Conservation (phyloP, 2,113 vertebrate species). For the Eurystomus gularis region DNA sequence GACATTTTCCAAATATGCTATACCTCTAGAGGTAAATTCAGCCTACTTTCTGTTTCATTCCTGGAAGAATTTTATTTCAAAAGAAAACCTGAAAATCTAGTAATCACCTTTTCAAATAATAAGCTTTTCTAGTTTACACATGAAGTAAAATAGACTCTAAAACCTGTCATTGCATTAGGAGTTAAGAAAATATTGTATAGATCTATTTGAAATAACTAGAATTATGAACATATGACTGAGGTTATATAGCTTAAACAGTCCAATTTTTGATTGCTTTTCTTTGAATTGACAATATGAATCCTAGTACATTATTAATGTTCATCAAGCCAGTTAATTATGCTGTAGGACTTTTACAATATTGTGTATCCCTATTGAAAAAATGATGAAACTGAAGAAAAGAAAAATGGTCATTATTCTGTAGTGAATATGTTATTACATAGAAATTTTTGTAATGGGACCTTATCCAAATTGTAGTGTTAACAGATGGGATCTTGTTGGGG, state of each 20-base stretch:
- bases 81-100: background rate
- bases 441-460: constrained; percentile 77
- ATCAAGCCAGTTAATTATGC: constrained; percentile 6
- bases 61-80: background rate
- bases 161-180: background rate
- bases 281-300: background rate
- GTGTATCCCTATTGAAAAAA: background rate
- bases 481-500: constrained; percentile 87
- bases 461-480: constrained; percentile 78
- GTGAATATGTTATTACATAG: constrained; percentile 71
- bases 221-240: background rate
- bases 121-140: background rate
- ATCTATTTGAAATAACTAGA: background rate
- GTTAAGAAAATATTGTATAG: background rate
- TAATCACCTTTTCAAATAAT: background rate
- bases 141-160: background rate
- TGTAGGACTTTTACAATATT: background rate
- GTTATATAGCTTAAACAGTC: background rate
- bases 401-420: constrained; percentile 34
- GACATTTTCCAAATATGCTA: background rate
- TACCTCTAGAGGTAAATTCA: background rate
- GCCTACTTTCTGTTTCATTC: background rate
- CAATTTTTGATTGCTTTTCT: background rate
- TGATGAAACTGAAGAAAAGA: constrained; percentile 11
- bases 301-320: constrained; percentile 5